phyloP scores from a whole-genome alignment of 2,797 vertebrate species.

The Enteromius anoplus region DNA sequence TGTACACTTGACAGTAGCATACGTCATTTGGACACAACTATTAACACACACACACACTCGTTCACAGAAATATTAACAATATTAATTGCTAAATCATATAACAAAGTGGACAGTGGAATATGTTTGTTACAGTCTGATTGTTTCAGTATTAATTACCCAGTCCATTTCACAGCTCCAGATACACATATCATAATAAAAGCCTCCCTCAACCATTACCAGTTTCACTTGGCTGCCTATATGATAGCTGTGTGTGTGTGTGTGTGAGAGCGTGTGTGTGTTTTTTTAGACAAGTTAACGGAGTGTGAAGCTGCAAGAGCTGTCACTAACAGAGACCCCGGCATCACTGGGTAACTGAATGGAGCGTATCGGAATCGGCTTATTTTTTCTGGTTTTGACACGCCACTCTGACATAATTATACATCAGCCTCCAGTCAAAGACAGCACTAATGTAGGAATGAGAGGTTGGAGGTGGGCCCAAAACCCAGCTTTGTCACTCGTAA shows the following conservation, averaged over 20 bases:
- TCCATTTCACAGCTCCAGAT: constrained; percentile 37
- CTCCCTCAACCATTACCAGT: constrained; percentile 39
- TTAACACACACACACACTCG: not conserved
- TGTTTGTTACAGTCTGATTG: constrained; percentile 21
- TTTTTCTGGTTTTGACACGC: constrained; percentile 33
- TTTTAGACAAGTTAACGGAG: constrained; percentile 50
- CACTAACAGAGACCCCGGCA: constrained; percentile 26
- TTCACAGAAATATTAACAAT: not conserved
- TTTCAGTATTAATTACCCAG: constrained; percentile 38
- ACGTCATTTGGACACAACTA: not conserved
- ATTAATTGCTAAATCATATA: constrained; percentile 4
- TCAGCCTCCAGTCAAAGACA: constrained; percentile 37
- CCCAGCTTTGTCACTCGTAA: constrained; percentile 50
- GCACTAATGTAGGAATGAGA: constrained; percentile 29
- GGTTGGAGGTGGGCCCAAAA: constrained; percentile 20
- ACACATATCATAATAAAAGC: constrained; percentile 46
- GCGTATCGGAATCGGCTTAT: constrained; percentile 38
- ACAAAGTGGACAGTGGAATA: constrained; percentile 22
- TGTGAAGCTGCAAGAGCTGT: constrained; percentile 46
- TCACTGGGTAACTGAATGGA: constrained; percentile 49
- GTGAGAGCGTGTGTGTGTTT: not conserved
- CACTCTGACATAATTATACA: constrained; percentile 42
- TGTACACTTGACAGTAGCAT: too few species aligned
- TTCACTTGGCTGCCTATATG: constrained; percentile 45
- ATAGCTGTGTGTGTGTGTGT: constrained; percentile 36